A percentile compares a stretch with the other conserved stretches of the same genome.
Conservation (phyloP, 2,888 invertebrate species). For the Epirrita christyi region DNA sequence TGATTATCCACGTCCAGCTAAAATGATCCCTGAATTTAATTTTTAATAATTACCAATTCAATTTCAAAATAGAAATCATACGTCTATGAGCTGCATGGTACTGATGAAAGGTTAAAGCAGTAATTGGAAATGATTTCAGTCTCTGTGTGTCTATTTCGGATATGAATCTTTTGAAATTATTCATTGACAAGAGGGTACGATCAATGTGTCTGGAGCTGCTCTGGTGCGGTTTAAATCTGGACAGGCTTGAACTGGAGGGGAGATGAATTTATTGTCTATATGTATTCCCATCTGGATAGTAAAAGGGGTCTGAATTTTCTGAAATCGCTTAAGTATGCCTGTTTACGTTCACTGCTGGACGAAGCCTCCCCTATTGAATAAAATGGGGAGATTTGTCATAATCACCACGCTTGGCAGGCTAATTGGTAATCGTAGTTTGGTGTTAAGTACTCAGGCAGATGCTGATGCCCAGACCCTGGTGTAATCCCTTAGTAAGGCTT, state of each 20-base stretch:
- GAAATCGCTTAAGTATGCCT: too few relatives aligned
- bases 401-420: too few relatives aligned
- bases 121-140: constrained; percentile 26
- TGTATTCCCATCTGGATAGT: not conserved
- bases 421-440: too few relatives aligned
- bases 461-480: too few relatives aligned
- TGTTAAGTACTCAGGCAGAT: too few relatives aligned
- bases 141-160: constrained; percentile 41
- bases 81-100: constrained; percentile 14
- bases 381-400: too few relatives aligned
- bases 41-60: not conserved
- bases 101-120: constrained; percentile 15
- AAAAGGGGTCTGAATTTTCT: not conserved
- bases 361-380: too few relatives aligned
- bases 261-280: not conserved
- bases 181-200: constrained; percentile 39
- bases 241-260: not conserved
- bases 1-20: not conserved
- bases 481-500: too few relatives aligned
- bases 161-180: constrained; percentile 57
- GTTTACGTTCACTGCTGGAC: too few relatives aligned
- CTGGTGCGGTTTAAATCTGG: not conserved
- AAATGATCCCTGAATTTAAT: not conserved
- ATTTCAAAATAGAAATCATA: constrained; percentile 8
- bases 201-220: constrained; percentile 11